These are phyloP conservation scores for Ranitomeya imitator DNA, from an alignment of 2,113 vertebrate species.

Conservation along the genomic window DNA sequence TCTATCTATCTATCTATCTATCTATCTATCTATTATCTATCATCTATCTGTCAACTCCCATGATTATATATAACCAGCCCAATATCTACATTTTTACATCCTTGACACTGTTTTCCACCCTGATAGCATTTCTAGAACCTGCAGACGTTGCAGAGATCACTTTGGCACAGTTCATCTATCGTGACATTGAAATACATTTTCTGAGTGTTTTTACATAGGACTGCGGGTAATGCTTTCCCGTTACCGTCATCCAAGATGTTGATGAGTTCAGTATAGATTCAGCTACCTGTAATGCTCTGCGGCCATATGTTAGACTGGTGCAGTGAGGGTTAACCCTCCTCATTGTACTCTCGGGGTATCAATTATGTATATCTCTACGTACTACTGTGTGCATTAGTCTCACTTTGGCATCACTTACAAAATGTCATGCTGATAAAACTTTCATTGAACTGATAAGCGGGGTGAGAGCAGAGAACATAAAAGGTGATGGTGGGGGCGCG, in stretches of 20 bases:
- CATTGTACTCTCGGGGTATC: background rate
- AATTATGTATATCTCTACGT: conserved; percentile 30
- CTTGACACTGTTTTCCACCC: no score
- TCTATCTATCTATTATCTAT: conserved; percentile 5
- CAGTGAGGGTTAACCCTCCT: background rate
- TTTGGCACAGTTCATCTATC: background rate
- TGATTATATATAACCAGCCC: background rate
- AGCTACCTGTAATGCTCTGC: background rate
- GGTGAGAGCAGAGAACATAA: background rate
- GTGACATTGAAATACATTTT: background rate
- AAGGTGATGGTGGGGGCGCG: no score
- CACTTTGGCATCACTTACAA: conserved; percentile 37
- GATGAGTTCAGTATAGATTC: no score
- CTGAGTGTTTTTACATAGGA: background rate
- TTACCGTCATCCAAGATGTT: background rate
- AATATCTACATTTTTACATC: background rate
- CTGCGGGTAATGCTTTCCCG: background rate
- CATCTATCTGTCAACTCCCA: no score
- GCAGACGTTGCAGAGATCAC: background rate
- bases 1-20: conserved; percentile 4
- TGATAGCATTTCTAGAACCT: background rate
- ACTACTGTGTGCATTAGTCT: conserved; percentile 25
- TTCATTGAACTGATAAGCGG: conserved; percentile 33
- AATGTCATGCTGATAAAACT: conserved; percentile 43
- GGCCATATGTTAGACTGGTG: background rate